A percentile compares a stretch with the other conserved stretches of the same genome.
These are phyloP conservation scores for Petrocephalus zakoni DNA, from an alignment of 2,113 vertebrate genomes.

Conservation along the genomic window DNA sequence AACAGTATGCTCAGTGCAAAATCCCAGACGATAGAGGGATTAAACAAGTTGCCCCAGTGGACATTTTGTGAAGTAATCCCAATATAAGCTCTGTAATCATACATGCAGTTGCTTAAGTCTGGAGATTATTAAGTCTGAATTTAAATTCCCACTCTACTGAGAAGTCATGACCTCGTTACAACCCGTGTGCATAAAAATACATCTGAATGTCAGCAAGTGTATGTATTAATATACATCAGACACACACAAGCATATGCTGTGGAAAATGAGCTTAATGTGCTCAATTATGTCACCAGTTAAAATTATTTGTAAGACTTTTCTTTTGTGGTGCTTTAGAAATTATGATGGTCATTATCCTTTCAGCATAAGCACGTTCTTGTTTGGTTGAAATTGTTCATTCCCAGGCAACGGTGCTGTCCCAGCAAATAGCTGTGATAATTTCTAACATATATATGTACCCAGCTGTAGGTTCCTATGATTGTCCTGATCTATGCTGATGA, in stretches of 20 bases:
- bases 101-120: not conserved
- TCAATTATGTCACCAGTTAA: not conserved
- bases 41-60: not conserved
- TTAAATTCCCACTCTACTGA: not conserved
- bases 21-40: not conserved
- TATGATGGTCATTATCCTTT: not conserved
- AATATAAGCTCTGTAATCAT: not conserved
- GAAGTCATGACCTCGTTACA: not conserved
- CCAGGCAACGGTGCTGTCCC: not conserved
- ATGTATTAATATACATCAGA: not conserved
- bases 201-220: not conserved
- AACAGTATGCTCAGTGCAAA: conserved; percentile 25
- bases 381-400: not conserved
- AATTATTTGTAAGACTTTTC: not conserved
- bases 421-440: not conserved
- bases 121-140: conserved; percentile 7
- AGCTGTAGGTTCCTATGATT: not conserved
- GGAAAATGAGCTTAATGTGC: not conserved
- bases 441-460: not conserved
- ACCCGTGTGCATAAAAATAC: not conserved
- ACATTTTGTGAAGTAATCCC: not conserved
- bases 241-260: not conserved
- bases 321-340: not conserved
- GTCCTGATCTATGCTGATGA: not conserved
- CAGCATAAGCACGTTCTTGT: not conserved